Evolutionary conservation across 2,888 invertebrate genomes (phyloP).

Genomic region (Orthosia gothica): DNA sequence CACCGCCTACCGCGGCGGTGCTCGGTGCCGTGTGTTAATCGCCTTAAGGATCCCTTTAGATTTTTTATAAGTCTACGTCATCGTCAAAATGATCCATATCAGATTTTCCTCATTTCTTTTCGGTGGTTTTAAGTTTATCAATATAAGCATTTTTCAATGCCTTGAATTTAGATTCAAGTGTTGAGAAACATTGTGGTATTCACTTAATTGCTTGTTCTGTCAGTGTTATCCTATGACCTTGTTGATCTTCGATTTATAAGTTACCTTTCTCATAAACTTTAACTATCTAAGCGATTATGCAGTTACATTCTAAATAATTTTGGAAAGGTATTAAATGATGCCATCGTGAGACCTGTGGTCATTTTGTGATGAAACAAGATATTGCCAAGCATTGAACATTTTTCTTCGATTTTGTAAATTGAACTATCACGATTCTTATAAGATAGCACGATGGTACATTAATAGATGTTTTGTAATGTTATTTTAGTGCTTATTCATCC

Average conservation of each 20-base stretch:
- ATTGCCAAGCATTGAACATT: constrained; percentile 42
- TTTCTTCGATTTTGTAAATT: constrained; percentile 60
- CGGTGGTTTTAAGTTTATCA: neutral
- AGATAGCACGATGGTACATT: constrained; percentile 36
- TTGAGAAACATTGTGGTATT: constrained; percentile 8
- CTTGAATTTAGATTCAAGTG: neutral
- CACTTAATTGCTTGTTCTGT: constrained; percentile 5
- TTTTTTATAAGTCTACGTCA: neutral
- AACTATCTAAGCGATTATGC: constrained; percentile 22
- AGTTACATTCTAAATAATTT: constrained; percentile 53
- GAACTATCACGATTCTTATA: constrained; percentile 63
- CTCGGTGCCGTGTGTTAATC: too few relatives aligned
- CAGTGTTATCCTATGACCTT: constrained; percentile 11
- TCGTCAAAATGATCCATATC: neutral
- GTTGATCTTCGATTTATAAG: constrained; percentile 12
- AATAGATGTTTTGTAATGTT: constrained; percentile 41
- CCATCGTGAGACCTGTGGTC: constrained; percentile 42
- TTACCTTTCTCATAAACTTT: constrained; percentile 37
- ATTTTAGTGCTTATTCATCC: constrained; percentile 33
- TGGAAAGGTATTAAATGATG: constrained; percentile 45
- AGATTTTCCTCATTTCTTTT: neutral
- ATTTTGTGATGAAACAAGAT: constrained; percentile 56
- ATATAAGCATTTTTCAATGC: neutral
- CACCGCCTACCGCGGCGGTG: too few relatives aligned
- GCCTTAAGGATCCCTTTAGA: neutral